phyloP scores from a whole-genome alignment of 2,113 vertebrate species.

The Circaetus gallicus region DNA sequence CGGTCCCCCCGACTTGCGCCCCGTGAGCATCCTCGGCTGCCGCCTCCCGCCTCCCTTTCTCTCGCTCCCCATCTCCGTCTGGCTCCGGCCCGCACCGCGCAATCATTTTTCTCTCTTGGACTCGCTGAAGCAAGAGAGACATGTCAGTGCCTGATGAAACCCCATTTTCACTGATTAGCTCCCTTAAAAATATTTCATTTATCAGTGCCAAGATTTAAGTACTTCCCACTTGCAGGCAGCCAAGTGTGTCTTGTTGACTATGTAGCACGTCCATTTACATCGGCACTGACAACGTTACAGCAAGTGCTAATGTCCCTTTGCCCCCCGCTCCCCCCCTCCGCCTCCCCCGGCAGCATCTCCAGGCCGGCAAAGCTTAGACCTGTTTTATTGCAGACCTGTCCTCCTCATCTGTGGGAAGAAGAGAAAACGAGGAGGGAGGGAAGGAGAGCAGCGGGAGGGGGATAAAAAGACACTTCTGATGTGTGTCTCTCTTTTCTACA shows the following conservation, averaged over 20 bases:
- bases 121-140: conserved; percentile 82
- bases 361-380: conserved; percentile 57
- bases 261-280: conserved; percentile 91
- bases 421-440: conserved; percentile 37
- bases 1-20: background rate
- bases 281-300: conserved; percentile 80
- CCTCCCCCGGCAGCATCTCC: conserved; percentile 14
- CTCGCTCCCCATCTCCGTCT: conserved; percentile 37
- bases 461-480: conserved; percentile 61
- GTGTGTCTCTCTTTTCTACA: conserved; percentile 67
- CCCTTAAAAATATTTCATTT: conserved; percentile 94
- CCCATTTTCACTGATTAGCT: conserved; percentile 95
- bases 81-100: conserved; percentile 17
- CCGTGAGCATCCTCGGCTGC: background rate
- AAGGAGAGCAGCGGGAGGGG: background rate
- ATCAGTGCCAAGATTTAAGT: conserved; percentile 88
- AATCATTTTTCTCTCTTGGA: conserved; percentile 88
- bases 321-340: background rate
- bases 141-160: conserved; percentile 91
- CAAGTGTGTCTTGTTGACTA: conserved; percentile 89
- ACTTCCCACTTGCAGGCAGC: conserved; percentile 79
- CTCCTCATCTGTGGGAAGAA: conserved; percentile 62
- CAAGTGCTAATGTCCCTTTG: conserved; percentile 81
- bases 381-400: conserved; percentile 68
- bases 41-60: background rate